These are phyloP conservation scores for Brienomyrus brachyistius DNA, from an alignment of 2,113 vertebrate genomes.

Conservation along the genomic window DNA sequence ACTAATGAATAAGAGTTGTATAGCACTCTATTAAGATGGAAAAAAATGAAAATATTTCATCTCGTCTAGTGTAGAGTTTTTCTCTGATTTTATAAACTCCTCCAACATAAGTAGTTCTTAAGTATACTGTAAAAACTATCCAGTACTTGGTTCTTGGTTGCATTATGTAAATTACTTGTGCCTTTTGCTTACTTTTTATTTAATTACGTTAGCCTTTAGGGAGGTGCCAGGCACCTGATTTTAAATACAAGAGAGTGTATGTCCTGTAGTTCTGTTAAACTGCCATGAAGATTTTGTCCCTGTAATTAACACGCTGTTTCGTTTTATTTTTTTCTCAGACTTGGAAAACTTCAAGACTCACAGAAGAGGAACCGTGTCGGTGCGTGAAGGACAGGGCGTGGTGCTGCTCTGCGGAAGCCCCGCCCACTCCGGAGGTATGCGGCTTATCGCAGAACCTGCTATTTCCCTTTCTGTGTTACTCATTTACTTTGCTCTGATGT, in stretches of 20 bases:
- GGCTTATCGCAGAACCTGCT: not conserved
- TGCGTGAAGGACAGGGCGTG: conserved; percentile 92
- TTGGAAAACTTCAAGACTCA: conserved; percentile 90
- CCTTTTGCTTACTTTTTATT: not conserved
- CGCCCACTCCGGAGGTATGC: conserved; percentile 80
- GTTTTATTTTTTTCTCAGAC: conserved; percentile 62
- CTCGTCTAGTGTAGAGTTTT: not conserved
- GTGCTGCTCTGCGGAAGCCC: conserved; percentile 91
- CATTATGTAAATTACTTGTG: not conserved
- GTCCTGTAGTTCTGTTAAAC: not conserved
- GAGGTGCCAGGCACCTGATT: not conserved
- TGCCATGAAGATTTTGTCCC: not conserved
- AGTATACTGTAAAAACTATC: not conserved
- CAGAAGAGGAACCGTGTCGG: conserved; percentile 79
- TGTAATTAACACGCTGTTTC: not conserved
- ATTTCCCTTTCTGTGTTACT: not conserved
- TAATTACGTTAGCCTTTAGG: not conserved
- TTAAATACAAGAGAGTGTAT: not conserved
- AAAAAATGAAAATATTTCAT: not conserved
- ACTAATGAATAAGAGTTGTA: not conserved
- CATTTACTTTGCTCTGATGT: not conserved
- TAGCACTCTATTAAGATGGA: not conserved
- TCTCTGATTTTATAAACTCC: not conserved
- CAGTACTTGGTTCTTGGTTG: not conserved
- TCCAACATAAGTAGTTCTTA: not conserved